Base-by-base conservation (phyloP, 2,888 invertebrate species). In the Drosophila setosimentum region DNA sequence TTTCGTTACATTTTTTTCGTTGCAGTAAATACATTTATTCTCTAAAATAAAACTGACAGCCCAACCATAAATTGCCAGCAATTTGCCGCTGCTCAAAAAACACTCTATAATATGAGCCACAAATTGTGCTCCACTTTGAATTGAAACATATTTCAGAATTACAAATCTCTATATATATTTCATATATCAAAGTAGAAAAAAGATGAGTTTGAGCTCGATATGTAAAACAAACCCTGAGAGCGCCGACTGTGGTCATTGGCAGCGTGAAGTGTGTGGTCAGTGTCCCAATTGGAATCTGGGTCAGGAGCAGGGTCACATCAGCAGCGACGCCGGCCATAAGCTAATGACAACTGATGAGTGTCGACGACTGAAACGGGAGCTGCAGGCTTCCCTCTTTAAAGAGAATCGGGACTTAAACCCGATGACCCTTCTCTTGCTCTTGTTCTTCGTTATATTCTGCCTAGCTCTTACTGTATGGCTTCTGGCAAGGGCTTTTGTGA, bases 331-430 rank as follows among this genome's bases (percentile, higher is more conserved):
- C 3, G 27, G n/a, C 16, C 33, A 29, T 4, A 77, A 73, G 21
- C 65, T 83, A 2, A 82, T 83, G 16, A 79, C 88, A 30, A 33
- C 62, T 2, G 73, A 61, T 8, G 86, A 83, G 33, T 83, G 83
- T 35, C 29, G 68, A 35, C 61, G 68, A 0, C 40, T 82, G 24
- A 73, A 68, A 13, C 61, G 79, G 1, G 79, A 78, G 5, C 45
- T 83, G 3, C 66, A 69, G 21, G 3, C 10, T 1, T n/a, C 61
- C 0, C 16, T 58, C 8, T 35, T 30, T 3, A 16, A 1, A 4
- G n/a, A 35, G 5, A 59, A 63, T 0, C 49, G 48, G 0, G 63
- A 30, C 0, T 1, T 48, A 3, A 68, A 51, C 3, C 59, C 67
- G 3, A 30, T 42, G 45, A 32, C 61, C 16, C 55, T 62, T 4